A percentile compares a stretch with the other conserved stretches of the same genome.
Conservation (phyloP, 1,140 invertebrate species). For the Argopecten irradians region DNA sequence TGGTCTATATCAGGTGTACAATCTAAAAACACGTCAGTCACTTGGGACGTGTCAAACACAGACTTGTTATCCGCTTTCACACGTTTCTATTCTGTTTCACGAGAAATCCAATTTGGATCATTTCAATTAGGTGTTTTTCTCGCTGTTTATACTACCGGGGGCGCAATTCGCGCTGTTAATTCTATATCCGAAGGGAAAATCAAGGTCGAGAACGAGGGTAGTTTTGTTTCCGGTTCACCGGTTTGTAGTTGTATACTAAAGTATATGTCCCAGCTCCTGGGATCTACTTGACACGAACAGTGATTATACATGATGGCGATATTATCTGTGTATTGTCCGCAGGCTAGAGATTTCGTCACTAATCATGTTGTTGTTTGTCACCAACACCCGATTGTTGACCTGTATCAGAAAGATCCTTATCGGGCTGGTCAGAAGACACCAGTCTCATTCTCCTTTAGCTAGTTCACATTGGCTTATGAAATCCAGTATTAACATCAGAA, state of each 20-base stretch:
- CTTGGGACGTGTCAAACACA: neutral
- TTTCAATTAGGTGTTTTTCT: slow-evolving; percentile 18
- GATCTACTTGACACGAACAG: neutral
- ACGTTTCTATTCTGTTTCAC: neutral
- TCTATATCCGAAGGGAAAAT: neutral
- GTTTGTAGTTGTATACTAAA: neutral
- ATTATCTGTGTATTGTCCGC: neutral
- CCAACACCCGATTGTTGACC: neutral
- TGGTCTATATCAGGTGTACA: neutral
- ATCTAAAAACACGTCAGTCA: neutral
- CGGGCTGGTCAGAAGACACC: too few relatives aligned
- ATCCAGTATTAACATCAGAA: too few relatives aligned
- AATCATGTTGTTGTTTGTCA: neutral
- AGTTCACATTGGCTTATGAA: too few relatives aligned
- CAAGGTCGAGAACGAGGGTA: neutral
- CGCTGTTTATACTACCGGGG: neutral
- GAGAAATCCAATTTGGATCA: neutral
- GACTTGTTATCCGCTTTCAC: slow-evolving; percentile 1
- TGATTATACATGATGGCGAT: neutral
- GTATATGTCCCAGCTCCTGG: neutral
- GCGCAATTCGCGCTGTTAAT: neutral
- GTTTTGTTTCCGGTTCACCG: neutral
- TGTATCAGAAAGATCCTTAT: too few relatives aligned
- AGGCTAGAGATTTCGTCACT: neutral
- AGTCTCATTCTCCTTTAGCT: too few relatives aligned